phyloP scores from a whole-genome alignment of 2,113 vertebrate species.

The Neotragus moschatus region DNA sequence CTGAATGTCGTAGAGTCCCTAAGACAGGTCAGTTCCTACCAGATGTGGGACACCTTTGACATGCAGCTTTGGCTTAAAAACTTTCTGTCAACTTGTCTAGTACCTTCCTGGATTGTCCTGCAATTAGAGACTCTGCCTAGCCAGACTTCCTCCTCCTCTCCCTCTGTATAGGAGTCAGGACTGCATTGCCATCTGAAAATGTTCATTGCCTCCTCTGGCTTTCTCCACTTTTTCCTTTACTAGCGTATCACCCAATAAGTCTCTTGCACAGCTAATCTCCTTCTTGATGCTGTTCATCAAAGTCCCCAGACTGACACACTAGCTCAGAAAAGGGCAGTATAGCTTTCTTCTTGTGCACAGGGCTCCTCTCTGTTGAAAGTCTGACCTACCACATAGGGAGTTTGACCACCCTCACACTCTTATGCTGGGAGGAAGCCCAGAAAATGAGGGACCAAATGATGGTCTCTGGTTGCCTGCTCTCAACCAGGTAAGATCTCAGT shows the following conservation, averaged over 20 bases:
- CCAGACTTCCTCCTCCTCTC: neutral
- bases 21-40: neutral
- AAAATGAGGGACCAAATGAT: neutral
- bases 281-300: neutral
- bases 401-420: neutral
- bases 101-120: neutral
- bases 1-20: neutral
- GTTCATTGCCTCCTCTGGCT: neutral
- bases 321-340: neutral
- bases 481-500: neutral
- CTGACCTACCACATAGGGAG: neutral
- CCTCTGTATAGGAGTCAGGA: neutral
- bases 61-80: neutral
- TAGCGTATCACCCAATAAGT: neutral
- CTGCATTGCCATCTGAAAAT: neutral
- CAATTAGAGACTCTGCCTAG: neutral
- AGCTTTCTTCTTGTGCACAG: neutral
- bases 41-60: neutral
- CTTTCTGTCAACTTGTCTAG: neutral
- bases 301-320: neutral
- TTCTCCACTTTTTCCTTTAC: neutral
- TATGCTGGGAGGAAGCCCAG: neutral
- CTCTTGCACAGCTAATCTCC: neutral
- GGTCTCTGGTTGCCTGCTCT: neutral
- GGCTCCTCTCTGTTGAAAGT: neutral